These are phyloP conservation scores for Aphaenogaster rudis DNA, from an alignment of 1,140 invertebrate species.

Conservation along the genomic window DNA sequence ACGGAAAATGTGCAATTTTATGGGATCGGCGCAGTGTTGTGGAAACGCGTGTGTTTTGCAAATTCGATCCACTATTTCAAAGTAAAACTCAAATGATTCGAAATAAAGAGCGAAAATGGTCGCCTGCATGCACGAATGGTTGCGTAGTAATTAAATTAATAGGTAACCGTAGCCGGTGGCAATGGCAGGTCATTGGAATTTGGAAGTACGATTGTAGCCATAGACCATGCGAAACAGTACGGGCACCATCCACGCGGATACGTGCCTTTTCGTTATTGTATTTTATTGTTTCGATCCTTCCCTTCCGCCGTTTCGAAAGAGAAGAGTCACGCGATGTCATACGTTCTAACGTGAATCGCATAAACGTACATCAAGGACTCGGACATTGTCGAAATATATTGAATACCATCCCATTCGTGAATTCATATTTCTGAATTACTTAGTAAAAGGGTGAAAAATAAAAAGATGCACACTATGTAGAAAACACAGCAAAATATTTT, in stretches of 20 bases:
- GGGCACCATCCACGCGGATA: neutral
- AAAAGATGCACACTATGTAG: neutral
- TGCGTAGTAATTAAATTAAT: slow-evolving; percentile 78
- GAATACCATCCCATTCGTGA: neutral
- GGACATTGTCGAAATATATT: neutral
- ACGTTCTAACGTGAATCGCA: neutral
- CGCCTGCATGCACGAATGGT: slow-evolving; percentile 69
- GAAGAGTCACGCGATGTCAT: neutral
- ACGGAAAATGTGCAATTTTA: slow-evolving; percentile 34
- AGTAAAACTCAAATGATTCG: slow-evolving; percentile 66
- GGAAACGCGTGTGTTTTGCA: slow-evolving; percentile 28
- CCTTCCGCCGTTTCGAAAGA: neutral
- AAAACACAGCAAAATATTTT: slow-evolving; percentile 51
- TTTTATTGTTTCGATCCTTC: slow-evolving; percentile 47
- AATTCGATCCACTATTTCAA: slow-evolving; percentile 53
- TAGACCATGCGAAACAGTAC: slow-evolving; percentile 58
- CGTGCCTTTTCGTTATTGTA: slow-evolving; percentile 42
- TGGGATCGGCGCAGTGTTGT: neutral
- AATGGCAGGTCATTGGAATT: slow-evolving; percentile 69
- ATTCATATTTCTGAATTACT: neutral
- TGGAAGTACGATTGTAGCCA: slow-evolving; percentile 54
- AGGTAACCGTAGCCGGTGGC: slow-evolving; percentile 57
- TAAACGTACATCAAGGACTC: neutral
- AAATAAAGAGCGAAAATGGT: slow-evolving; percentile 72
- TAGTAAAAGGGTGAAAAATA: neutral